phyloP scores from a whole-genome alignment of 2,797 vertebrate species.

The Sus cebifrons region DNA sequence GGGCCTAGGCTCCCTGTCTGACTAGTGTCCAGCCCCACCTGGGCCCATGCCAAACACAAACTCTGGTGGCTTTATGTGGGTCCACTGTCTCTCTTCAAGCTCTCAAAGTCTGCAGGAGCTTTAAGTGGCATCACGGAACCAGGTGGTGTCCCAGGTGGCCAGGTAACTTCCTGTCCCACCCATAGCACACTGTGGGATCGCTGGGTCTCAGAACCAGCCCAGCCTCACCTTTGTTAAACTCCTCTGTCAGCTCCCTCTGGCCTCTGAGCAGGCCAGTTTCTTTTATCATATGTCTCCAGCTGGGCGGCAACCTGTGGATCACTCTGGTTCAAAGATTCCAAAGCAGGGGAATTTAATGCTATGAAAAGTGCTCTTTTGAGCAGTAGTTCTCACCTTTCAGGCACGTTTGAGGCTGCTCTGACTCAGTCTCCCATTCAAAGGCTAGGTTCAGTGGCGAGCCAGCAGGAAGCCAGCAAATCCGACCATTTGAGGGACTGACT shows the following conservation, averaged over 20 bases:
- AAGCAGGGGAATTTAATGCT: background rate
- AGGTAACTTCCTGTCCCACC: background rate
- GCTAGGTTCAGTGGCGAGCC: slow-evolving; percentile 41
- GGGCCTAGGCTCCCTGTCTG: background rate
- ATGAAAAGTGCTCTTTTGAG: slow-evolving; percentile 42
- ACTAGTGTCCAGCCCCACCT: background rate
- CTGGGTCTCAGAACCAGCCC: background rate
- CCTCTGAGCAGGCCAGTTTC: background rate
- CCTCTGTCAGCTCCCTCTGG: background rate
- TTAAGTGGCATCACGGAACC: fast-evolving
- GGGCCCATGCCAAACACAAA: background rate
- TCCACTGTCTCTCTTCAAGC: background rate
- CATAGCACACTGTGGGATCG: fast-evolving
- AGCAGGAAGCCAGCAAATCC: slow-evolving; percentile 61
- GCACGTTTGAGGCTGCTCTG: slow-evolving; percentile 26
- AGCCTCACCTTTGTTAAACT: background rate
- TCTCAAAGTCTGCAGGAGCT: background rate
- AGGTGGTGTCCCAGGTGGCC: background rate
- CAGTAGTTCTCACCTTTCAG: background rate
- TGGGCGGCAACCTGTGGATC: slow-evolving; percentile 41
- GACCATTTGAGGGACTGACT: slow-evolving; percentile 47
- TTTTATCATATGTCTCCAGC: background rate
- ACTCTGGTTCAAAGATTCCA: slow-evolving; percentile 70
- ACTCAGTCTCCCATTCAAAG: slow-evolving; percentile 81
- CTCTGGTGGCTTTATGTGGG: background rate